Conservation (phyloP, 2,888 invertebrate genomes). For the Eubasilissa splendida region DNA sequence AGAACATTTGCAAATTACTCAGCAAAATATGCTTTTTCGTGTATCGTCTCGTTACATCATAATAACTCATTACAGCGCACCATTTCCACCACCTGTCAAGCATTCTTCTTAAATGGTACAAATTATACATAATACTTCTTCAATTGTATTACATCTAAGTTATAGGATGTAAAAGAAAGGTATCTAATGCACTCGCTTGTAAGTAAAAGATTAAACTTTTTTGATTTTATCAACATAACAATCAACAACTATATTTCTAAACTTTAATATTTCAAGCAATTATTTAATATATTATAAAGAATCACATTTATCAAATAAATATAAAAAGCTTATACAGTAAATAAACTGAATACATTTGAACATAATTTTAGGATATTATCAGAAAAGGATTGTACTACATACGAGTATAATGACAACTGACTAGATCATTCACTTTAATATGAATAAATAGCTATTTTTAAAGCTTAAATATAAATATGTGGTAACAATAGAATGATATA, state of each 20-base stretch:
- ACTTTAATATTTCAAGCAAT: slow-evolving; percentile 27
- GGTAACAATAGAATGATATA: slow-evolving; percentile 45
- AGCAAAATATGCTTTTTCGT: neutral
- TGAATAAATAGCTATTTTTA: slow-evolving; percentile 9
- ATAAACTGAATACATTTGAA: neutral
- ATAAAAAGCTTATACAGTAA: slow-evolving; percentile 29
- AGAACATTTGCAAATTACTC: neutral
- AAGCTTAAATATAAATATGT: slow-evolving; percentile 20
- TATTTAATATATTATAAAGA: slow-evolving; percentile 17
- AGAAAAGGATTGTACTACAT: neutral
- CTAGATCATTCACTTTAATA: slow-evolving; percentile 30
- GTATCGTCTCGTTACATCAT: neutral
- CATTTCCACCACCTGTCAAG: slow-evolving; percentile 8
- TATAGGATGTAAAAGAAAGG: slow-evolving; percentile 29
- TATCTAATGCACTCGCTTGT: slow-evolving; percentile 23
- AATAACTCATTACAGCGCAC: slow-evolving; percentile 8
- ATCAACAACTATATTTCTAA: slow-evolving; percentile 34
- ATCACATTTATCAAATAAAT: slow-evolving; percentile 29
- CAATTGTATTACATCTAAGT: slow-evolving; percentile 40
- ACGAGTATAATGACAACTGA: slow-evolving; percentile 14
- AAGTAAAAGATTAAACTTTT: slow-evolving; percentile 18
- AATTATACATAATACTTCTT: slow-evolving; percentile 29
- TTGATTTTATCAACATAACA: slow-evolving; percentile 33
- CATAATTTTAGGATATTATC: neutral
- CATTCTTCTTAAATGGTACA: slow-evolving; percentile 19